Conservation (phyloP, 2,888 invertebrate genomes). For the Dexiosoma caninum region DNA sequence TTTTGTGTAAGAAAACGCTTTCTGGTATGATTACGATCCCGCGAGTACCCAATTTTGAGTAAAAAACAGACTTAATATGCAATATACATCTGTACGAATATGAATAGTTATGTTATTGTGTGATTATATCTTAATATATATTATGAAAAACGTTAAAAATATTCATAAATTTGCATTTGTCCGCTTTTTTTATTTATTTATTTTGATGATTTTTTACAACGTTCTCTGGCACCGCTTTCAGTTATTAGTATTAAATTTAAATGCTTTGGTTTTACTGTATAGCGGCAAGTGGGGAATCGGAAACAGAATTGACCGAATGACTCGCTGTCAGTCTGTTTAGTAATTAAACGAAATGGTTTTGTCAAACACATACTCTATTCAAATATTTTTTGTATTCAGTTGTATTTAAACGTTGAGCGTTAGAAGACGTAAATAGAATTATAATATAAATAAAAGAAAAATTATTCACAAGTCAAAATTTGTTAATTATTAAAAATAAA, state of each 20-base stretch:
- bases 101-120: too few relatives aligned
- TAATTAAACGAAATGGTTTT: constrained; percentile 48
- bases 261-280: constrained; percentile 14
- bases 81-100: too few relatives aligned
- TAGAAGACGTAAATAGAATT: constrained; percentile 52
- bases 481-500: background rate
- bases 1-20: too few relatives aligned
- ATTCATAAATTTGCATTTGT: too few relatives aligned
- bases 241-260: constrained; percentile 53
- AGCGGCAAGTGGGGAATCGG: constrained; percentile 9
- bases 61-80: too few relatives aligned
- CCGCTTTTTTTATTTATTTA: too few relatives aligned
- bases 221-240: too few relatives aligned
- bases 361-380: constrained; percentile 50
- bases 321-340: constrained; percentile 14
- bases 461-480: background rate
- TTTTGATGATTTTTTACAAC: too few relatives aligned
- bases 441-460: background rate
- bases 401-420: constrained; percentile 47
- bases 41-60: too few relatives aligned
- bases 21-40: too few relatives aligned
- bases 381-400: constrained; percentile 54
- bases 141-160: too few relatives aligned
- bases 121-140: too few relatives aligned
- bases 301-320: background rate